A percentile compares a stretch with the other conserved stretches of the same genome.
These are phyloP conservation scores for Syndactyla subalaris DNA, from an alignment of 2,797 vertebrate species.

Conservation along the genomic window DNA sequence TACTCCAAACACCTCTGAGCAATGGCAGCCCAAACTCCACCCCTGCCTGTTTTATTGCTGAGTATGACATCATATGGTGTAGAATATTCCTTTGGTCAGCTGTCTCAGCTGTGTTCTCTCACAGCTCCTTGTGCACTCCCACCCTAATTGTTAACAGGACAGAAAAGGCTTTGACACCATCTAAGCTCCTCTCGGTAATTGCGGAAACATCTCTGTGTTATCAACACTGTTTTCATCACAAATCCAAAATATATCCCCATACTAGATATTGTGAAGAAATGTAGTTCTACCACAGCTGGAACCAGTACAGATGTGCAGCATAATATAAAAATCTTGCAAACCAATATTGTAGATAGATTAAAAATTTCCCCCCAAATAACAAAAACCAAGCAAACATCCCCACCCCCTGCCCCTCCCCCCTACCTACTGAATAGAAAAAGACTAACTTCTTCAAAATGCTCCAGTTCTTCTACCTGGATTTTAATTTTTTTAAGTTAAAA, in stretches of 20 bases:
- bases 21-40: not conserved
- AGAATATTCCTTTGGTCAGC: not conserved
- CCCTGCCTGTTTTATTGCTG: not conserved
- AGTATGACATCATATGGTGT: too few species aligned
- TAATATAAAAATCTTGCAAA: not conserved
- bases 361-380: not conserved
- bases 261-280: not conserved
- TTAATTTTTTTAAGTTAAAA: not conserved
- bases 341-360: not conserved
- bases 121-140: not conserved
- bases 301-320: not conserved
- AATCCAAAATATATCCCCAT: not conserved
- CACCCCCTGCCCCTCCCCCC: too few species aligned
- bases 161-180: not conserved
- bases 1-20: accelerated
- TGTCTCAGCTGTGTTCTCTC: not conserved
- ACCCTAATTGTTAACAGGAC: accelerated
- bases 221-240: not conserved
- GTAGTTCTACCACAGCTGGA: not conserved
- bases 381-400: not conserved
- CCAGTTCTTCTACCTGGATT: not conserved
- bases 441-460: not conserved
- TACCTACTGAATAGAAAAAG: not conserved
- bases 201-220: not conserved
- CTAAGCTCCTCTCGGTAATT: not conserved